A percentile compares a stretch with the other conserved stretches of the same genome.
Evolutionary conservation across 2,113 vertebrate species (phyloP).

Genomic region (Falcunculus frontatus): DNA sequence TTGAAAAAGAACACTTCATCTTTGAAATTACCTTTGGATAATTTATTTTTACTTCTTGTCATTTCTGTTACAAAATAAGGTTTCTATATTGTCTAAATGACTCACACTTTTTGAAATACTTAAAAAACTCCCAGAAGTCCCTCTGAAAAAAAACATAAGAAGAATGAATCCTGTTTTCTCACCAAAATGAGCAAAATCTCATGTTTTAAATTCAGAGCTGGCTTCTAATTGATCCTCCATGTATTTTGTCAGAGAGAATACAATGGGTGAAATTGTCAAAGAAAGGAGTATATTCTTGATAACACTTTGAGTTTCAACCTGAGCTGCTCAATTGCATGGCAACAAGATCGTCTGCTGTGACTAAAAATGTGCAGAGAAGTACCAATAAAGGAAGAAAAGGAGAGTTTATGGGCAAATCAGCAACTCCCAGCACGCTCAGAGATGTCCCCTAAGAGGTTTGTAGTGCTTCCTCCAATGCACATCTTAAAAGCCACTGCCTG

Average conservation of each 20-base stretch:
- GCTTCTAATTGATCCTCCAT: neutral
- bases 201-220: neutral
- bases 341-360: constrained; percentile 16
- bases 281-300: neutral
- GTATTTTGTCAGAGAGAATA: neutral
- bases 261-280: neutral
- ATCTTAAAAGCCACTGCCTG: neutral
- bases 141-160: neutral
- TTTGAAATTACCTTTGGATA: neutral
- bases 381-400: constrained; percentile 6
- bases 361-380: constrained; percentile 66
- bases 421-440: constrained; percentile 65
- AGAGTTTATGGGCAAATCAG: neutral
- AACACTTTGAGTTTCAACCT: neutral
- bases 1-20: neutral
- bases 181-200: neutral
- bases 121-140: neutral
- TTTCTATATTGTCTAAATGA: neutral
- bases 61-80: neutral
- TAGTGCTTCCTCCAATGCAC: neutral
- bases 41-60: neutral
- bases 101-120: neutral
- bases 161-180: neutral
- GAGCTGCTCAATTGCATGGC: neutral
- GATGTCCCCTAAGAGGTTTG: constrained; percentile 49